These are phyloP conservation scores for Catharus fuscescens DNA, from an alignment of 2,113 vertebrate genomes.

Conservation along the genomic window DNA sequence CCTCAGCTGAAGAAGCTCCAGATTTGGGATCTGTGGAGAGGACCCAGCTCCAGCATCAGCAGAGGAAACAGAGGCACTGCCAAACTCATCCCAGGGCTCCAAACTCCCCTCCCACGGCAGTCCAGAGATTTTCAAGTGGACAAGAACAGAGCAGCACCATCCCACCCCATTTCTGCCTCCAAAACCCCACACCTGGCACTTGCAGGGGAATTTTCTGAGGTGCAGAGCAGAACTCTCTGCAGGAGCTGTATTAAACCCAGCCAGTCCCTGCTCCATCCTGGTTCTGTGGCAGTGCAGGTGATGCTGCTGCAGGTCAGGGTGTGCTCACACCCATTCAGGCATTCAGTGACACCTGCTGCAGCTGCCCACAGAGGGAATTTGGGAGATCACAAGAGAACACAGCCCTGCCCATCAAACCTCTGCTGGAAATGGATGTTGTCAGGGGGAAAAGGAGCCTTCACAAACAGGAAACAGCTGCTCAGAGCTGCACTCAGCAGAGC, in stretches of 20 bases:
- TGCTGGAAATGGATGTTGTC: constrained; percentile 51
- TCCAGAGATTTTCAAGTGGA: neutral
- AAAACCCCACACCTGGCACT: neutral
- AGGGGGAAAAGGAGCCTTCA: constrained; percentile 44
- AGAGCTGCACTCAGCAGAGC: neutral
- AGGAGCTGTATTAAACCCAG: neutral
- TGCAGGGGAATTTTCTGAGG: accelerated
- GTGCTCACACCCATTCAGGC: accelerated
- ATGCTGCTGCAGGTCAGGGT: accelerated
- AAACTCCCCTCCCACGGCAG: neutral
- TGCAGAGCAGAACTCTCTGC: neutral
- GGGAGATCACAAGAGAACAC: neutral
- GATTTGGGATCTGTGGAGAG: neutral
- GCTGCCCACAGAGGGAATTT: neutral
- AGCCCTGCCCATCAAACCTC: neutral
- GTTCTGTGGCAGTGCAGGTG: neutral
- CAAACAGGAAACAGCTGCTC: constrained; percentile 86
- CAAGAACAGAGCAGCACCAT: neutral
- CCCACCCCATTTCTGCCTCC: neutral
- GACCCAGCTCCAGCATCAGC: accelerated
- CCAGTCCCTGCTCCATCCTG: accelerated
- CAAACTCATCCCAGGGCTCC: neutral
- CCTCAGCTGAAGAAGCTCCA: neutral
- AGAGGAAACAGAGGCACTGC: neutral
- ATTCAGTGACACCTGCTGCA: accelerated